Conservation (phyloP, 2,888 invertebrate genomes). For the Rhamphomyia laevipes region DNA sequence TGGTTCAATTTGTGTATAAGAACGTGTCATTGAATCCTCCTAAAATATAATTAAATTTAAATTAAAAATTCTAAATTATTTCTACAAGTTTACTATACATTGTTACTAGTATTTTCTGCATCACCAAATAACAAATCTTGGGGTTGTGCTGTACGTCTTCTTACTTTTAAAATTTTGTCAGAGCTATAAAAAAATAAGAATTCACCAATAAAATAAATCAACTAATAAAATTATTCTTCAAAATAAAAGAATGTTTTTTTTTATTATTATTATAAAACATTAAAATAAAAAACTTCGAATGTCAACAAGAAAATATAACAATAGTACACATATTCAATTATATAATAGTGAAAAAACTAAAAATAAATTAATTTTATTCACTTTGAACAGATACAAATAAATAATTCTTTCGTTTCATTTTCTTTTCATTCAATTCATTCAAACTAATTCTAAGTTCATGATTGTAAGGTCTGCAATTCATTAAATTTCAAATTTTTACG, state of each 20-base stretch:
- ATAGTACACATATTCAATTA: too few relatives aligned
- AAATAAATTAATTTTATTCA: background rate
- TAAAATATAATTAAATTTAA: conserved; percentile 12
- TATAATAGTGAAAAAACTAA: background rate
- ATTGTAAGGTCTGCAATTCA: background rate
- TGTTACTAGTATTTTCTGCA: conserved; percentile 18
- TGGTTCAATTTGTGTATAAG: conserved; percentile 23
- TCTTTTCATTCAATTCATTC: conserved; percentile 15
- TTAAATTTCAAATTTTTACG: background rate
- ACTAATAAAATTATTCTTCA: too few relatives aligned
- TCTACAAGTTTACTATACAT: background rate
- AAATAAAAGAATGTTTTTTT: background rate
- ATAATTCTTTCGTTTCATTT: conserved; percentile 19
- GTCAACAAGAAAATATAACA: too few relatives aligned
- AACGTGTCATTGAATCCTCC: conserved; percentile 26
- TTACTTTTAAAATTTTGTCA: conserved; percentile 41
- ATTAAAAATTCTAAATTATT: background rate
- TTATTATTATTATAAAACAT: background rate
- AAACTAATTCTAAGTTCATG: conserved; percentile 15
- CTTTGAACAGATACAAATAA: conserved; percentile 17
- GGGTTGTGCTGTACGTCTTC: conserved; percentile 52
- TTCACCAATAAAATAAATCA: background rate
- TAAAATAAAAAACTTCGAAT: background rate
- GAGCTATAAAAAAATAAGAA: conserved; percentile 4
- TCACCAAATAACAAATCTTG: conserved; percentile 57